Evolutionary conservation across 2,888 invertebrate species (phyloP), one percentile per base, ranked within the genome.

Genomic region (Drosophila maculinotata): DNA sequence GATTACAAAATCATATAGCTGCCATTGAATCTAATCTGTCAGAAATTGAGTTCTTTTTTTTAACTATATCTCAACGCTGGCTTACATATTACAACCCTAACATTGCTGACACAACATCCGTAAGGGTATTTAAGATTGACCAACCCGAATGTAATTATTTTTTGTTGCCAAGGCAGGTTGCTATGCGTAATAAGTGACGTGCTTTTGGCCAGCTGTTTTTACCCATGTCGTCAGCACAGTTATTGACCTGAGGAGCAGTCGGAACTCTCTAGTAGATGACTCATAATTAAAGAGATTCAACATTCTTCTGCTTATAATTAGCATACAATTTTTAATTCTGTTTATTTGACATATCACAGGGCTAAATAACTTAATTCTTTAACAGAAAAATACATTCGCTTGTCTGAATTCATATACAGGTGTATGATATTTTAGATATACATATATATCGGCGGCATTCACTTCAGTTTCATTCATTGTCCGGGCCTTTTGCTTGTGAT

Each of bases 341-440:
- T 81, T 74, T 82, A 83, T 88, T 87, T 81, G 86, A 89, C 89
- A 90, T 89, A 89, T 89, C 89, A 89, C 89, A 89, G 89, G 89
- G 89, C 89, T 89, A 90, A 89, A 86, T 84, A 76, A 76, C 83
- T 84, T 87, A 84, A 70, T 72, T 75, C 57, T 47, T 81, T 79
- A 70, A 79, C 73, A 75, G 70, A 76, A 76, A 75, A 79, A 67
- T 88, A 85, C 83, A 84, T 59, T 69, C 38, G 52, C 60, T 58
- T 67, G 53, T 75, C 79, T 68, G 64, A 57, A 69, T 59, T 31
- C 28, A 38, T 54, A 44, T 39, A 54, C 30, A 53, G 12, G 33
- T 44, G 20, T 14, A 45, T 57, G 30, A 56, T 54, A 51, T 41
- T 52, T 10, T 47, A 35, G 33, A 39, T 35, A 12, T 56, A 4